Conservation (phyloP, 2,113 vertebrate genomes). For the Chamaetylas fuelleborni region DNA sequence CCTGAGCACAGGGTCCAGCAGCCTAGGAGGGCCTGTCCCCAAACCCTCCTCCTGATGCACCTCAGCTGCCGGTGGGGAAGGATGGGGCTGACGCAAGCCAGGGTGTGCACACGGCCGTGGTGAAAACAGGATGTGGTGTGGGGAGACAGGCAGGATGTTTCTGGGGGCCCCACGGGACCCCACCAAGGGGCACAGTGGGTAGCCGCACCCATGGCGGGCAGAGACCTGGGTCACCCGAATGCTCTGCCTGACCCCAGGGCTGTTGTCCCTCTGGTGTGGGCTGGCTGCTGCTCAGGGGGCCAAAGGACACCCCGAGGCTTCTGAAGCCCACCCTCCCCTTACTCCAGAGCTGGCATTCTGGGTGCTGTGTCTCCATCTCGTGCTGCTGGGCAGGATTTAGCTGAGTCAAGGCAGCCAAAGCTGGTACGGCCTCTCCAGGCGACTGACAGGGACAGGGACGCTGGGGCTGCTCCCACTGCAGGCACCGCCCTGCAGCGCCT, state of each 20-base stretch:
- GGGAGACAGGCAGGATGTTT: not conserved
- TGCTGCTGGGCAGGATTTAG: conserved; percentile 1
- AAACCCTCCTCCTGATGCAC: not conserved
- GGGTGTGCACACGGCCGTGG: not conserved
- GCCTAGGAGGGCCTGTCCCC: not conserved
- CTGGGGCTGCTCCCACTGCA: accelerated
- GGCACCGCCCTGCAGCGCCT: accelerated
- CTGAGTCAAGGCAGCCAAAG: conserved; percentile 18
- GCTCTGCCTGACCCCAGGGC: not conserved
- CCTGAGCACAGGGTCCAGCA: accelerated
- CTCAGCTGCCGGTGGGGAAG: not conserved
- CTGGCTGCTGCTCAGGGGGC: not conserved
- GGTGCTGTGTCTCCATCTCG: not conserved
- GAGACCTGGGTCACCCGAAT: accelerated
- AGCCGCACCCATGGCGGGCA: accelerated
- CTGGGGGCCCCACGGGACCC: not conserved
- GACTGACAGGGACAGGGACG: accelerated
- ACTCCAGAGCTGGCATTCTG: accelerated
- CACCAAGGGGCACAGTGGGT: accelerated
- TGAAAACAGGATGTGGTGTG: conserved; percentile 63
- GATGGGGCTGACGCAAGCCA: not conserved
- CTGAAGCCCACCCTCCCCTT: not conserved
- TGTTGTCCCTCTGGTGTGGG: not conserved
- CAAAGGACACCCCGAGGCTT: accelerated
- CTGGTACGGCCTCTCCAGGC: not conserved